Evolutionary conservation across 2,113 vertebrate species (phyloP).

Genomic region (Colossoma macropomum): DNA sequence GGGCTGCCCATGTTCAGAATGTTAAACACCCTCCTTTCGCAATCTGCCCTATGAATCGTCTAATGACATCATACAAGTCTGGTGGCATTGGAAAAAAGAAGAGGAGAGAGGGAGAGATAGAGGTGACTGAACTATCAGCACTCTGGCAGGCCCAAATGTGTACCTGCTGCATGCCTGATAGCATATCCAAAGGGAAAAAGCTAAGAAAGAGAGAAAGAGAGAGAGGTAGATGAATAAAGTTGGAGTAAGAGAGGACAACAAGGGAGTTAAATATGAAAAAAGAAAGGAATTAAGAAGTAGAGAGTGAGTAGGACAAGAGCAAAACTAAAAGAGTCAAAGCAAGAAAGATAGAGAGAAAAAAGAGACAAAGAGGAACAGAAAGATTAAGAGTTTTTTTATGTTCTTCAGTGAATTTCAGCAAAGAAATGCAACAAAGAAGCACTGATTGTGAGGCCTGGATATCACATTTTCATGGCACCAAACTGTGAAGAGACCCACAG

Average conservation of each 20-base stretch:
- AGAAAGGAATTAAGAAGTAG: conserved; percentile 9
- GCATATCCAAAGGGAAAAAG: conserved; percentile 1
- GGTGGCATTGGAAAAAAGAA: conserved; percentile 3
- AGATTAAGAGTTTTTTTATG: neutral
- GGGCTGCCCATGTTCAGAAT: conserved; percentile 32
- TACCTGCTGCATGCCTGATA: conserved; percentile 25
- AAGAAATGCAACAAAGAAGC: neutral
- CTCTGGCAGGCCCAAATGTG: conserved; percentile 11
- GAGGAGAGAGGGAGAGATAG: conserved; percentile 15
- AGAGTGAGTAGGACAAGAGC: conserved; percentile 12
- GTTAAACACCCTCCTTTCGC: conserved; percentile 20
- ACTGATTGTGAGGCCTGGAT: conserved; percentile 47
- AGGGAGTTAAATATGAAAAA: neutral
- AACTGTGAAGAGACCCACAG: neutral
- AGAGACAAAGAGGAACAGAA: conserved; percentile 29
- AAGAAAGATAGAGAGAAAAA: neutral
- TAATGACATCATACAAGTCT: conserved; percentile 37
- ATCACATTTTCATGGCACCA: neutral
- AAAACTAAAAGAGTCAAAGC: conserved; percentile 8
- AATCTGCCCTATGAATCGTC: conserved; percentile 17
- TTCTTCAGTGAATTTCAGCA: neutral
- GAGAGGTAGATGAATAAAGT: conserved; percentile 15
- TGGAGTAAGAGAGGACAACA: neutral
- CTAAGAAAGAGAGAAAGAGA: neutral
- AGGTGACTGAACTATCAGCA: conserved; percentile 8